phyloP scores from a whole-genome alignment of 1,140 invertebrate species.

The Propsilocerus akamusi region DNA sequence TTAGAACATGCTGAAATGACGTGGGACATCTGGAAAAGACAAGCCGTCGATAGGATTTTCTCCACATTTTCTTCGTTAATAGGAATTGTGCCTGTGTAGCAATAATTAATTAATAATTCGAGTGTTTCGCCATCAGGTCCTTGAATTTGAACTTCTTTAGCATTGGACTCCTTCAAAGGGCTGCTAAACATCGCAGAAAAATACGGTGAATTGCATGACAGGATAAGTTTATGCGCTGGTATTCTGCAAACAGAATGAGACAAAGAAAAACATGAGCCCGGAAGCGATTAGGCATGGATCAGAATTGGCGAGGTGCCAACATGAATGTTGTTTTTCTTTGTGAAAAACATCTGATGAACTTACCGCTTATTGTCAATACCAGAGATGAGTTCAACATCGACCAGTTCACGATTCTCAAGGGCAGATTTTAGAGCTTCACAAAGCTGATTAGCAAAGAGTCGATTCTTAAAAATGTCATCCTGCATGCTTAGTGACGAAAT shows the following conservation, averaged over 20 bases:
- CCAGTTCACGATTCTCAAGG: constrained; percentile 56
- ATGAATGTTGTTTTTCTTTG: constrained; percentile 12
- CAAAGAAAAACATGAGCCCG: constrained; percentile 11
- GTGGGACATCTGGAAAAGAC: constrained; percentile 67
- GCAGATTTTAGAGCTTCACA: not conserved
- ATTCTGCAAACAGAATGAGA: constrained; percentile 24
- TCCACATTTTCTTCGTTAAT: constrained; percentile 68
- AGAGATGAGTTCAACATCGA: constrained; percentile 59
- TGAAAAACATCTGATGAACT: constrained; percentile 13
- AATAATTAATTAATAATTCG: constrained; percentile 67
- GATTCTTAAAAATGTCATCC: not conserved
- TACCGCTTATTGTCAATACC: constrained; percentile 40
- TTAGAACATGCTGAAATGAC: constrained; percentile 79
- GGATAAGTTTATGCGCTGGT: constrained; percentile 48
- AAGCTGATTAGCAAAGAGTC: not conserved
- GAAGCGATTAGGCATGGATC: not conserved
- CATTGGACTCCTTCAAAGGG: constrained; percentile 62
- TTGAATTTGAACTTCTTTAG: constrained; percentile 65
- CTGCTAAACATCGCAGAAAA: constrained; percentile 92
- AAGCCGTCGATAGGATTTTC: constrained; percentile 67
- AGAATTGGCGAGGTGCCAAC: constrained; percentile 7
- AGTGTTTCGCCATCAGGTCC: constrained; percentile 72
- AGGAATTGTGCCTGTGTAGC: constrained; percentile 73
- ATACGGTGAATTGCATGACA: constrained; percentile 82
- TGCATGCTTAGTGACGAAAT: not conserved